Evolutionary conservation across 2,113 vertebrate species (phyloP), one percentile per base, ranked within the genome.

Genomic region (Phyllostomus discolor): DNA sequence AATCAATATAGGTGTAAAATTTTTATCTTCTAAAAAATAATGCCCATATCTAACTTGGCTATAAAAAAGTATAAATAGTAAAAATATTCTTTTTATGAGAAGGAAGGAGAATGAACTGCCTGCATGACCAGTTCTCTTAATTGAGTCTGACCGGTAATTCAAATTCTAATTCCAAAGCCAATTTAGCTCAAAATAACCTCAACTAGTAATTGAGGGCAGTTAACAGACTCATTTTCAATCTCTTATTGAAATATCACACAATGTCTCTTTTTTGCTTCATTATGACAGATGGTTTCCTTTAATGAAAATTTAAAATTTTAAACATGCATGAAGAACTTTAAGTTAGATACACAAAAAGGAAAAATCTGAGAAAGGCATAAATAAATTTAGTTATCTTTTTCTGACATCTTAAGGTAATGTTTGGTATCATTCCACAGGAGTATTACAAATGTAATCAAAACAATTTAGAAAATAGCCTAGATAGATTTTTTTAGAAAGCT

Each of bases 111-210:
- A 92, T 88, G 31, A 83, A 50, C 26, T 24, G 69, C 41, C 72
- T 96, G 87, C 85, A 83, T 48, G 78, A 85, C 86, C 88, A 95
- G 97, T 93, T 94, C 94, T 87, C 95, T 96, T 96, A 94, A 96
- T 93, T 86, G 88, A 89, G 69, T 93, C 89, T 94, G 95, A 95
- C 89, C 46, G 16, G 91, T 81, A 79, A 96, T 97, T 97, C 93
- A 89, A 96, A 97, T 91, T 96, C 97, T 95, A 89, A 96, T 97
- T 97, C 92, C 89, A 96, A 95, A 97, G 52, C 79, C 96, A 97
- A 93, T 54, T 96, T 96, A 95, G 86, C 75, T 95, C 93, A 66
- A 95, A 97, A 96, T 83, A 76, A 96, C 93, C 88, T 96, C 93
- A 91, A 97, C 94, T 46, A 2, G 15, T 79, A 93, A 85, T 78